These are phyloP conservation scores for Coleophora flavipennella DNA, from an alignment of 2,888 invertebrate species.

Conservation along the genomic window DNA sequence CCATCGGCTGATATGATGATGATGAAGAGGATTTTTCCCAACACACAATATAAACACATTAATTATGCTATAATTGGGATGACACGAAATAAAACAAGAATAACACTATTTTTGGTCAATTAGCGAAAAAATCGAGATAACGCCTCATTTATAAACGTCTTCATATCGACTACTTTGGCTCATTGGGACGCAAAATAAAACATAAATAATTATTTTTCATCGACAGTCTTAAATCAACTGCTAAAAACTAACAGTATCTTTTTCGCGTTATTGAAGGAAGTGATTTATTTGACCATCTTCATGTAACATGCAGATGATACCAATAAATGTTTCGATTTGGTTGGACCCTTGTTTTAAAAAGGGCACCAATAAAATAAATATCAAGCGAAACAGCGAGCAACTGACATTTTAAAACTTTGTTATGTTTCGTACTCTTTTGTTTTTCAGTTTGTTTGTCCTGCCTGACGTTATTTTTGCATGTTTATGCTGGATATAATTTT, in stretches of 20 bases:
- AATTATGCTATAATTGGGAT: too few species aligned
- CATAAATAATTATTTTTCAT: constrained; percentile 12
- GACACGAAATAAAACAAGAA: too few species aligned
- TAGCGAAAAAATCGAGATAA: too few species aligned
- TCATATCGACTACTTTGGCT: constrained; percentile 6
- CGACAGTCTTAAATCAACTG: constrained; percentile 43
- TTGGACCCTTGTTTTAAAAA: constrained; percentile 53
- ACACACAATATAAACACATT: too few species aligned
- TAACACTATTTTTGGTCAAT: too few species aligned
- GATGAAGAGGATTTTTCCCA: too few species aligned
- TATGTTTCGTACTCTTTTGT: constrained; percentile 12
- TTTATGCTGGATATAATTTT: constrained; percentile 4
- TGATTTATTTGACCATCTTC: constrained; percentile 59
- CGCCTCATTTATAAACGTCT: constrained; percentile 1
- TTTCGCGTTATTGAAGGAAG: constrained; percentile 53
- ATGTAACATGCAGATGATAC: constrained; percentile 41
- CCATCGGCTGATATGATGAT: too few species aligned
- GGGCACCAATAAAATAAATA: constrained; percentile 42
- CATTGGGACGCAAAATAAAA: constrained; percentile 8
- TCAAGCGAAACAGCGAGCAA: constrained; percentile 26
- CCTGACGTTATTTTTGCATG: constrained; percentile 8
- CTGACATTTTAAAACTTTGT: constrained; percentile 35
- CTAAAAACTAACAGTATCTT: constrained; percentile 49
- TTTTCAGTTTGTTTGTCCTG: constrained; percentile 10
- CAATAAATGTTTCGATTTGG: constrained; percentile 55